Conservation (phyloP, 2,888 invertebrate species). For the Gari tellinella region DNA sequence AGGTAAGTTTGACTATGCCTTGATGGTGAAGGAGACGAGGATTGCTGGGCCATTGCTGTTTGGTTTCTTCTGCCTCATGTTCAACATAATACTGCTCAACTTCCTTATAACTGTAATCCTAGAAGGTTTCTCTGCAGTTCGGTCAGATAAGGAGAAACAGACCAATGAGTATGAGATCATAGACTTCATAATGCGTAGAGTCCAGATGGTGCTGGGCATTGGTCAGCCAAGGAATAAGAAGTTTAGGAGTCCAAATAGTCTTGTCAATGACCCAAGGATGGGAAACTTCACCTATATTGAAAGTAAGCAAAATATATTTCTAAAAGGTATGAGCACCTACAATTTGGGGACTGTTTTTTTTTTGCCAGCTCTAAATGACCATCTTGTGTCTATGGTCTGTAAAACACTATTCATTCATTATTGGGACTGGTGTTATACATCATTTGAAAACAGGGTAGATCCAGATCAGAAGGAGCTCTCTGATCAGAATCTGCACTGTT, state of each 20-base stretch:
- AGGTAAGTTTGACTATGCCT: slow-evolving; percentile 83
- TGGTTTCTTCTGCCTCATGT: slow-evolving; percentile 71
- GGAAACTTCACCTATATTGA: slow-evolving; percentile 47
- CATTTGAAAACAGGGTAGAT: too few relatives aligned
- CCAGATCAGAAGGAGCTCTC: too few relatives aligned
- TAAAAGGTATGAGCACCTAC: too few relatives aligned
- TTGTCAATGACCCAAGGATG: slow-evolving; percentile 41
- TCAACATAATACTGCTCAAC: slow-evolving; percentile 79
- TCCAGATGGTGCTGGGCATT: slow-evolving; percentile 64
- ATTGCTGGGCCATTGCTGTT: slow-evolving; percentile 72
- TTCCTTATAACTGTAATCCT: slow-evolving; percentile 81
- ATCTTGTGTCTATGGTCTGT: too few relatives aligned
- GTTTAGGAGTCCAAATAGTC: neutral
- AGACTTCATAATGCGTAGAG: slow-evolving; percentile 73
- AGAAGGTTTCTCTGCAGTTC: slow-evolving; percentile 76
- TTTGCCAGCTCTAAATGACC: too few relatives aligned
- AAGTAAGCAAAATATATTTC: slow-evolving; percentile 33
- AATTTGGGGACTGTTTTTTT: too few relatives aligned
- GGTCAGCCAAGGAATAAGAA: slow-evolving; percentile 36
- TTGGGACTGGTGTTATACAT: too few relatives aligned
- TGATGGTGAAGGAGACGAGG: slow-evolving; percentile 64
- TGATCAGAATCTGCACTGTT: too few relatives aligned
- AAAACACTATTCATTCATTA: too few relatives aligned
- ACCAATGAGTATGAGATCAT: slow-evolving; percentile 80
- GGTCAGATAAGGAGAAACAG: slow-evolving; percentile 71